Evolutionary conservation across 2,797 vertebrate genomes (phyloP).

Genomic region (Chromis chromis): DNA sequence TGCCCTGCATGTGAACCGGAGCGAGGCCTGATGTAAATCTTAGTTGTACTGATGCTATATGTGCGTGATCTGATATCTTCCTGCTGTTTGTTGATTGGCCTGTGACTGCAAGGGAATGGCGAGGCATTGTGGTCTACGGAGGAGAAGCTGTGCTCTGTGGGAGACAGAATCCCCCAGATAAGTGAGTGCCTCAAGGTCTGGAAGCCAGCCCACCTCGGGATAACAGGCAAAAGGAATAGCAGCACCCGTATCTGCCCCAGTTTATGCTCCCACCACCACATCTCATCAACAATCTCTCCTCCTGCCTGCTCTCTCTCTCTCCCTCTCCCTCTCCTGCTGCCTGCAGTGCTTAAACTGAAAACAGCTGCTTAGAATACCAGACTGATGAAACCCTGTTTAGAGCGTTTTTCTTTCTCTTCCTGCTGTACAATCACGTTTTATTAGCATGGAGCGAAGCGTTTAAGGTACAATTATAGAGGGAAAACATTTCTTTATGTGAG

Average conservation of each 20-base stretch:
- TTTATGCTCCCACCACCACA: slow-evolving; percentile 82
- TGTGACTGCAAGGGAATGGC: slow-evolving; percentile 62
- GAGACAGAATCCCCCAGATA: slow-evolving; percentile 82
- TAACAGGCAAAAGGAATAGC: slow-evolving; percentile 79
- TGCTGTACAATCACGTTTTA: slow-evolving; percentile 87
- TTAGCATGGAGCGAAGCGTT: slow-evolving; percentile 82
- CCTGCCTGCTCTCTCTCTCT: slow-evolving; percentile 56
- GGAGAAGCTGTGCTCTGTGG: slow-evolving; percentile 72
- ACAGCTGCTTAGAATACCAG: slow-evolving; percentile 90
- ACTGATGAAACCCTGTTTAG: slow-evolving; percentile 87
- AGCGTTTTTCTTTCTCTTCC: slow-evolving; percentile 70
- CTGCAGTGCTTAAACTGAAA: slow-evolving; percentile 87
- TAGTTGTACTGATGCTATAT: slow-evolving; percentile 66
- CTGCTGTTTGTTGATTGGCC: slow-evolving; percentile 71
- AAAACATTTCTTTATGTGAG: slow-evolving; percentile 82
- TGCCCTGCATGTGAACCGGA: slow-evolving; percentile 66
- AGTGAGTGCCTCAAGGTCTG: slow-evolving; percentile 82
- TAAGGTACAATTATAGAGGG: slow-evolving; percentile 83
- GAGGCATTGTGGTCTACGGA: slow-evolving; percentile 62
- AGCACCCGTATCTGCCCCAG: slow-evolving; percentile 80
- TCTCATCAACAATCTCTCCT: slow-evolving; percentile 82
- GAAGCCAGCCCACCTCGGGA: slow-evolving; percentile 81
- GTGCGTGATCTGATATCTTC: slow-evolving; percentile 75
- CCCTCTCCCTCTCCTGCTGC: slow-evolving; percentile 70
- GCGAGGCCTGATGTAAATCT: slow-evolving; percentile 69